These are phyloP conservation scores for Rhynchonycteris naso DNA, from an alignment of 2,797 vertebrate species.

Conservation along the genomic window DNA sequence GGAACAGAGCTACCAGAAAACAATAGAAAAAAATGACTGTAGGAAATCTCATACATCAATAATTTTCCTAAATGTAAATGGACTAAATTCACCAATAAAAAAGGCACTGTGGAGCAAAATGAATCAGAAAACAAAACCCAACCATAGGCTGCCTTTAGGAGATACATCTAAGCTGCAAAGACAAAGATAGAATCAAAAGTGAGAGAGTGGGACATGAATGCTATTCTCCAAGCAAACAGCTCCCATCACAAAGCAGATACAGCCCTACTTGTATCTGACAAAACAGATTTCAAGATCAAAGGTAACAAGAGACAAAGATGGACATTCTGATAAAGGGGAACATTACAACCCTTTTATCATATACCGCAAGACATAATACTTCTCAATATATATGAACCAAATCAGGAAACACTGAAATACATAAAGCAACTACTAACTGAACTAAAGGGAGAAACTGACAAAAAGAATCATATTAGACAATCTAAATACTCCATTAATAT, in stretches of 20 bases:
- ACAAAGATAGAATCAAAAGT: background rate
- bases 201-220: background rate
- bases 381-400: background rate
- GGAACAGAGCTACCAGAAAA: background rate
- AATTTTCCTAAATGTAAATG: background rate
- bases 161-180: background rate
- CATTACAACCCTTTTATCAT: background rate
- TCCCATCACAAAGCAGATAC: background rate
- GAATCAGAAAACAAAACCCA: background rate
- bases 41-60: background rate
- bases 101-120: background rate
- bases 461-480: background rate
- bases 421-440: background rate
- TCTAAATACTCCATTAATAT: background rate
- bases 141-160: background rate
- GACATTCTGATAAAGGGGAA: background rate
- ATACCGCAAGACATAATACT: background rate
- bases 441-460: background rate
- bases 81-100: background rate
- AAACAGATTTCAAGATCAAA: background rate
- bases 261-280: background rate
- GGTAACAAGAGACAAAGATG: background rate
- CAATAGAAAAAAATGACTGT: background rate
- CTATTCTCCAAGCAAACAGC: background rate
- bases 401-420: background rate